Evolutionary conservation across 2,113 vertebrate genomes (phyloP), one percentile per base, ranked within the genome.

Genomic region (Cyprinodon tularosa): DNA sequence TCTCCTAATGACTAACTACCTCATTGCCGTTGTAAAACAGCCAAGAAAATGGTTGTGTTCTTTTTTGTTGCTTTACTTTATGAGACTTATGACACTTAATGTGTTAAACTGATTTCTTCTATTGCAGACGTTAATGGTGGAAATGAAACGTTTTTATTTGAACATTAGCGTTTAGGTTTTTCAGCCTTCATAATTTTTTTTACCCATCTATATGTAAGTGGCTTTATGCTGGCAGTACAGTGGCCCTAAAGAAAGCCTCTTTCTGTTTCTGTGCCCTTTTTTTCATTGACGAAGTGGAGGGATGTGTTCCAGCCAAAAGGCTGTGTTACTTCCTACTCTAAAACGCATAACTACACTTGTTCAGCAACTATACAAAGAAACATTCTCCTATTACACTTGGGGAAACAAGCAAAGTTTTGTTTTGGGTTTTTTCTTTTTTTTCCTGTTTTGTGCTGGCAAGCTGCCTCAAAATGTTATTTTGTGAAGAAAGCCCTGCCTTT

Each of bases 271-370:
- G 44, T 37, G 53, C 22, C 37, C 68, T 61, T 77, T 73, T 29
- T 74, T 67, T 48, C 72, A 65, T 42, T 47, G 83, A 78, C 71
- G 77, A 83, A 85, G 77, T 75, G 53, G 62, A 80, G 79, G 48
- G 63, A 69, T 70, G 40, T 59, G 66, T 82, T 83, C 78, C 71
- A 36, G 67, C 38, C 80, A 66, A 68, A 60, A 36, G 72, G 72
- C 83, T 75, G 12, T 75, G 82, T 91, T 89, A 93, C 81, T 84
- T 82, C 69, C 86, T 60, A 79, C 76, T 68, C 82, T 68, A 70
- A 65, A 84, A 68, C 60, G 66, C 73, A 76, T 68, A 40, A 66
- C 77, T 66, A 60, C 44, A 45, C 14, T 74, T 63, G 59, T 71
- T 80, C 20, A 68, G 47, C 29, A 64, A 68, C 60, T 1, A 13